Conservation (phyloP, 1,140 invertebrate species). For the Physella acuta region DNA sequence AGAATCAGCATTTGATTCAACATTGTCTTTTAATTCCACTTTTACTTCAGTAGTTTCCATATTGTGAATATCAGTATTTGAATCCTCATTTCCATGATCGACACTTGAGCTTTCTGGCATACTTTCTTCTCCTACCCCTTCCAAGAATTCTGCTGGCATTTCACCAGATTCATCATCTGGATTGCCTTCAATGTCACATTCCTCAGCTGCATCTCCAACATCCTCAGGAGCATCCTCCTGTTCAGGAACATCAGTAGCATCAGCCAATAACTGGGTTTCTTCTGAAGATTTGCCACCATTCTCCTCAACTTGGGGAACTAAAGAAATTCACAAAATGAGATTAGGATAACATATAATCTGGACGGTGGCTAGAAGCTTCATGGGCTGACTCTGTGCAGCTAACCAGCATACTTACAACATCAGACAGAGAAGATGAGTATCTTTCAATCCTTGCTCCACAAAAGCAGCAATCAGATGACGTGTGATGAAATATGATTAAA, state of each 20-base stretch:
- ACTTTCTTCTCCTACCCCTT: background rate
- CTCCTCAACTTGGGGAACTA: conserved; percentile 36
- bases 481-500: too few species aligned
- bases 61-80: background rate
- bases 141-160: conserved; percentile 5
- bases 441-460: background rate
- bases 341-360: conserved; percentile 19
- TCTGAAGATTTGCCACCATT: conserved; percentile 19
- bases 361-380: conserved; percentile 16
- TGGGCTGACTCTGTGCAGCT: conserved; percentile 2
- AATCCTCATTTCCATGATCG: background rate
- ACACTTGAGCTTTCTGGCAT: background rate
- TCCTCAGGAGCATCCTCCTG: conserved; percentile 46
- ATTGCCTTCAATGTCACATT: conserved; percentile 20
- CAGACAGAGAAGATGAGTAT: background rate
- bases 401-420: conserved; percentile 18
- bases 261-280: conserved; percentile 22
- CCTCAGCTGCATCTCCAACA: conserved; percentile 14
- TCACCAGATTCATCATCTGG: conserved; percentile 25
- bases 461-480: too few species aligned
- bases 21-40: background rate
- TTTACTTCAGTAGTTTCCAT: background rate
- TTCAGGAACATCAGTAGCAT: background rate
- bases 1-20: background rate
- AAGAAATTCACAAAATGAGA: conserved; percentile 38